phyloP scores from a whole-genome alignment of 1,140 invertebrate species.

The Atta cephalotes region DNA sequence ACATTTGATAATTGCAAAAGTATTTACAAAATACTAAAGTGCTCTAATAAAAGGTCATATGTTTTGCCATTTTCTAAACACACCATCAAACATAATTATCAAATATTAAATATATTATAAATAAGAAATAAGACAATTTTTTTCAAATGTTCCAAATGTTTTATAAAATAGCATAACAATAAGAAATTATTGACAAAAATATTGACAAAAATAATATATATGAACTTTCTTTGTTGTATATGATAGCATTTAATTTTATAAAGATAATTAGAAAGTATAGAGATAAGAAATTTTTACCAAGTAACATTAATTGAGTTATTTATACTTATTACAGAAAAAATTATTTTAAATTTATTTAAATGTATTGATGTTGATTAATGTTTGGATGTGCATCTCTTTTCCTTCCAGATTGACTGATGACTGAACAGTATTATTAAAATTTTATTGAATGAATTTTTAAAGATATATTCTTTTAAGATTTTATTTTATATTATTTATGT shows the following conservation, averaged over 20 bases:
- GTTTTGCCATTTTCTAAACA: conserved; percentile 15
- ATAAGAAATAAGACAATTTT: background rate
- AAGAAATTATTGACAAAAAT: background rate
- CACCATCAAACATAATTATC: background rate
- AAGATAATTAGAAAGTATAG: background rate
- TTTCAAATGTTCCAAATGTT: background rate
- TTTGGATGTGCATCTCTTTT: conserved; percentile 49
- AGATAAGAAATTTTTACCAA: background rate
- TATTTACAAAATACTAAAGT: conserved; percentile 28
- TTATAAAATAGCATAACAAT: background rate
- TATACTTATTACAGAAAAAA: conserved; percentile 18
- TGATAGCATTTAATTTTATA: background rate
- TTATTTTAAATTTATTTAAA: conserved; percentile 23
- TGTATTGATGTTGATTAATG: conserved; percentile 34
- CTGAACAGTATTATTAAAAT: conserved; percentile 34
- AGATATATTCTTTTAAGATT: conserved; percentile 18
- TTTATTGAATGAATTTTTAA: conserved; percentile 45
- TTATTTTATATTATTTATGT: conserved; percentile 30
- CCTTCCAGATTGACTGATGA: conserved; percentile 51
- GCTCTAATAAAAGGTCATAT: background rate
- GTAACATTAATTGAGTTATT: conserved; percentile 10
- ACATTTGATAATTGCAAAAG: background rate
- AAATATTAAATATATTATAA: too few relatives aligned
- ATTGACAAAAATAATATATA: conserved; percentile 1
- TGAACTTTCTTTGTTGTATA: background rate